Conservation (phyloP, 2,797 vertebrate species). For the Melanotaenia nigrans region DNA sequence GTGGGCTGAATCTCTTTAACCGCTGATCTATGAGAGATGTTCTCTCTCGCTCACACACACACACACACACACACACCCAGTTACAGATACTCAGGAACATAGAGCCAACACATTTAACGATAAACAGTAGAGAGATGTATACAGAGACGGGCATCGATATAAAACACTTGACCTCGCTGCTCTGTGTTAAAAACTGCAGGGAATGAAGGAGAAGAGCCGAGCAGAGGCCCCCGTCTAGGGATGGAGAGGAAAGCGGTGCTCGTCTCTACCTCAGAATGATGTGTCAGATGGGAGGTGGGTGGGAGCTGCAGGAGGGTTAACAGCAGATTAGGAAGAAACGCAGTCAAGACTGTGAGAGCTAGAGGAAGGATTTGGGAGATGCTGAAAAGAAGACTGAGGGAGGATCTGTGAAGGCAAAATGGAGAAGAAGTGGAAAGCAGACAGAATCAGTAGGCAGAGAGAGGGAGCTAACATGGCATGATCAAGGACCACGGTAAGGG, state of each 20-base stretch:
- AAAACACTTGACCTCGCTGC: slow-evolving; percentile 71
- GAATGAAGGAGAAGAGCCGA: slow-evolving; percentile 38
- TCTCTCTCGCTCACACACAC: background rate
- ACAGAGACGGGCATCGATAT: slow-evolving; percentile 50
- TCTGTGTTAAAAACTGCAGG: slow-evolving; percentile 51
- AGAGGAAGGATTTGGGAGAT: slow-evolving; percentile 39
- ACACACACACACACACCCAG: slow-evolving; percentile 10
- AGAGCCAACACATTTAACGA: slow-evolving; percentile 44
- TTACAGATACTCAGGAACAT: slow-evolving; percentile 12
- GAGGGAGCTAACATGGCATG: background rate
- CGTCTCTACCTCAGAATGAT: slow-evolving; percentile 42
- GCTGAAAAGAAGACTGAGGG: slow-evolving; percentile 23
- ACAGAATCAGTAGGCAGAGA: slow-evolving; percentile 5
- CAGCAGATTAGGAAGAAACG: slow-evolving; percentile 54
- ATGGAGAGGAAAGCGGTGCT: slow-evolving; percentile 9
- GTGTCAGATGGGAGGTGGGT: slow-evolving; percentile 51
- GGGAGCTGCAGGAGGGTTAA: slow-evolving; percentile 31
- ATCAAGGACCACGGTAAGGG: slow-evolving; percentile 23
- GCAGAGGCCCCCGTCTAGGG: slow-evolving; percentile 38
- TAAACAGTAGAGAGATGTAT: slow-evolving; percentile 51
- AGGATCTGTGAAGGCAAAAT: slow-evolving; percentile 40
- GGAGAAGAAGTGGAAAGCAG: slow-evolving; percentile 12
- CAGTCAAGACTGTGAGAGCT: slow-evolving; percentile 39
- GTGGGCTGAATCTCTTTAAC: slow-evolving; percentile 70
- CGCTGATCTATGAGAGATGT: slow-evolving; percentile 47